phyloP scores from a whole-genome alignment of 1,140 invertebrate species.

The Neuroterus valhalla region DNA sequence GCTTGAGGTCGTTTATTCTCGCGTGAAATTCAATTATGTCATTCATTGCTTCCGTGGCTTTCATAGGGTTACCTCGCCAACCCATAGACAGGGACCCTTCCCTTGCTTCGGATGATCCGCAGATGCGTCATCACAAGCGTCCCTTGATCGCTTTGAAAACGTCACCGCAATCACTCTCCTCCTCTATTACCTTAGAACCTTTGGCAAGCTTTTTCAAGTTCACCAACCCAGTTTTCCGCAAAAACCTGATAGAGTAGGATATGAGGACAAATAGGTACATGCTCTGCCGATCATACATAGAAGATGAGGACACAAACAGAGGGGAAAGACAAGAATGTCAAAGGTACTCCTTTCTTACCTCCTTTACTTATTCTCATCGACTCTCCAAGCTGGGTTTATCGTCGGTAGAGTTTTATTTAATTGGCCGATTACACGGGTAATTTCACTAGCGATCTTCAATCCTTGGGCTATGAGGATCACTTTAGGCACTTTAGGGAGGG shows the following conservation, averaged over 20 bases:
- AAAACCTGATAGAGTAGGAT: conserved; percentile 41
- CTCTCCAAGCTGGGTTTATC: conserved; percentile 35
- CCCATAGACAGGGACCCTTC: conserved; percentile 49
- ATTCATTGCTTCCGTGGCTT: conserved; percentile 62
- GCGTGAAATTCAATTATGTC: conserved; percentile 73
- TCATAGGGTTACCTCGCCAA: conserved; percentile 49
- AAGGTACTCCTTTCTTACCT: conserved; percentile 35
- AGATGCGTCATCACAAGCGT: conserved; percentile 66
- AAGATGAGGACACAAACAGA: conserved; percentile 15
- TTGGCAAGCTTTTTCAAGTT: conserved; percentile 47
- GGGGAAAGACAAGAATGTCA: conserved; percentile 38
- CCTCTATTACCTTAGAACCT: conserved; percentile 60
- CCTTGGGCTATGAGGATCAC: conserved; percentile 30
- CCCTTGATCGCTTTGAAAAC: conserved; percentile 59
- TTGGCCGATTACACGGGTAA: conserved; percentile 63
- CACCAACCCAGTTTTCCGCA: conserved; percentile 47
- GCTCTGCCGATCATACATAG: conserved; percentile 32
- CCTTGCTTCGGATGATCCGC: conserved; percentile 64
- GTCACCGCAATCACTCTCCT: conserved; percentile 68
- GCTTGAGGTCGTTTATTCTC: conserved; percentile 54
- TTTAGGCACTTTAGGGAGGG: no score
- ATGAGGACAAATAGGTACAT: conserved; percentile 30
- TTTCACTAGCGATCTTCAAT: conserved; percentile 43
- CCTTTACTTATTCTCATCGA: conserved; percentile 39
- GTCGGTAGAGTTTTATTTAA: conserved; percentile 53